Percentiles rank a stretch among this genome's conserved stretches.
phyloP scores from a whole-genome alignment of 2,113 vertebrate species.

The Sylvilagus bachmani region DNA sequence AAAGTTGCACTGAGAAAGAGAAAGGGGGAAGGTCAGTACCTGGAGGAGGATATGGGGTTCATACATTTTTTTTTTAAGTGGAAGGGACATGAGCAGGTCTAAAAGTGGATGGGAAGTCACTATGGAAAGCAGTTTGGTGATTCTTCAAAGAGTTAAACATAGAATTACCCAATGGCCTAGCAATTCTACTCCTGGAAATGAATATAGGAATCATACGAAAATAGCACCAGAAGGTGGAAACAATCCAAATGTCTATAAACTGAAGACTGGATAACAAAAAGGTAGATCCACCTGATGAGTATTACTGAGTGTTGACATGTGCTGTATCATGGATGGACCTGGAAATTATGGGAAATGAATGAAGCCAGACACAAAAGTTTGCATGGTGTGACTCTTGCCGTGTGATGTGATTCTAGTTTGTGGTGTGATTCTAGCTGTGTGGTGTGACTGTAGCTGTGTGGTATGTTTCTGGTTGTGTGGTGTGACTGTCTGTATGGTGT shows the following conservation, averaged over 20 bases:
- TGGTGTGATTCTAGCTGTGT: too few species aligned
- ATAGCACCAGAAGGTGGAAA: background rate
- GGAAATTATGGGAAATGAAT: conserved; percentile 6
- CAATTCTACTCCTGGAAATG: background rate
- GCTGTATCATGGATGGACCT: background rate
- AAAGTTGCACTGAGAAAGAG: conserved; percentile 3
- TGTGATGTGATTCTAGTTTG: too few species aligned
- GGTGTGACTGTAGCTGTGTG: too few species aligned
- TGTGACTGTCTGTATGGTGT: too few species aligned
- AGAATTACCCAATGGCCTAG: background rate
- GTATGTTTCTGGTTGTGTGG: too few species aligned
- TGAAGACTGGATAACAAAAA: background rate
- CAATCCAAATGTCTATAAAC: background rate
- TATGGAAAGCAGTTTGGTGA: background rate
- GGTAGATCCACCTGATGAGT: background rate
- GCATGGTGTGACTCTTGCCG: too few species aligned
- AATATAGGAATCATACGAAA: background rate
- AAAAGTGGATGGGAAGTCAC: background rate
- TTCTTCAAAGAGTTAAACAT: background rate
- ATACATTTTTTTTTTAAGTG: background rate
- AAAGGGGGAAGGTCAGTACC: background rate
- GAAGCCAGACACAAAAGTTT: background rate
- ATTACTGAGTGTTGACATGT: background rate
- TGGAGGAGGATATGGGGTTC: background rate
- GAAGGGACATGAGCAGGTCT: background rate